A percentile compares a stretch with the other conserved stretches of the same genome.
phyloP scores from a whole-genome alignment of 2,888 invertebrate genomes.

The Gisinianus flammeolus region DNA sequence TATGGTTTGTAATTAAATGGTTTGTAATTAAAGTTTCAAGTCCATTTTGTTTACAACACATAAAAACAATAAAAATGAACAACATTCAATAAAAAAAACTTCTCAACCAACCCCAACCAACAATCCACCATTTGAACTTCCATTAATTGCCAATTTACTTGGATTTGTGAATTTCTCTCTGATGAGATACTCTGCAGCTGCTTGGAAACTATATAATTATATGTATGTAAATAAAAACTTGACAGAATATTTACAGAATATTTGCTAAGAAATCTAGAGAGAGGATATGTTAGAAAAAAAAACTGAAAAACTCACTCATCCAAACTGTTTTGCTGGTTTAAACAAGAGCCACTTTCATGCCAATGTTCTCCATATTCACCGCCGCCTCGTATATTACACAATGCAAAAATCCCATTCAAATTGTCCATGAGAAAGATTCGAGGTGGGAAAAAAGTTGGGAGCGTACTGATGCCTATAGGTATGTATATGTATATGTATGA shows the following conservation, averaged over 20 bases:
- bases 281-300: neutral
- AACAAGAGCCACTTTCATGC: slow-evolving; percentile 90
- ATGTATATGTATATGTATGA: too few relatives aligned
- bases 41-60: too few relatives aligned
- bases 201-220: neutral
- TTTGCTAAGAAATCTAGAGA: neutral
- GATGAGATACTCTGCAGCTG: slow-evolving; percentile 28
- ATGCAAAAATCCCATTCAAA: slow-evolving; percentile 84
- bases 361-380: slow-evolving; percentile 97
- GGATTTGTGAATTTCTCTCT: slow-evolving; percentile 12
- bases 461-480: slow-evolving; percentile 76
- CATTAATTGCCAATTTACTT: slow-evolving; percentile 3
- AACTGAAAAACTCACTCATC: slow-evolving; percentile 2
- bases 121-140: slow-evolving; percentile 26
- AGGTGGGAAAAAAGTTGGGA: slow-evolving; percentile 88
- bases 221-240: neutral
- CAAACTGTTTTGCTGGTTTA: slow-evolving; percentile 71
- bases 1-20: too few relatives aligned
- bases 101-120: too few relatives aligned
- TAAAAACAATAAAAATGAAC: too few relatives aligned
- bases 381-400: slow-evolving; percentile 95
- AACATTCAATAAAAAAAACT: too few relatives aligned
- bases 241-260: neutral
- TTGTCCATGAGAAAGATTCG: slow-evolving; percentile 87
- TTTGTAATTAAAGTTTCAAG: too few relatives aligned